Evolutionary conservation across 2,888 invertebrate genomes (phyloP), one percentile per base, ranked within the genome.

Genomic region (Silvanus unidentatus): DNA sequence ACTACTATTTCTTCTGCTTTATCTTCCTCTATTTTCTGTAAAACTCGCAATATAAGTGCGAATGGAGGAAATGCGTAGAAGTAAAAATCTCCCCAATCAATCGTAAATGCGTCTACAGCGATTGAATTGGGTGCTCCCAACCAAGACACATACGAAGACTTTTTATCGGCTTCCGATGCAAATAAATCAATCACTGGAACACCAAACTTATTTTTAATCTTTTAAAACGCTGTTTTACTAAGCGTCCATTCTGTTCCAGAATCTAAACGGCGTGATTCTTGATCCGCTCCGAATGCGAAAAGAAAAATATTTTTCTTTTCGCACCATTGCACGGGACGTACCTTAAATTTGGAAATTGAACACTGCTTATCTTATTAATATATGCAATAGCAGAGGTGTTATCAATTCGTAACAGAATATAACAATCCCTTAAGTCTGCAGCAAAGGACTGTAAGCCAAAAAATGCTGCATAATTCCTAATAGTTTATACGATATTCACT

Each of bases 1-100:
- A 62, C 57, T 5, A 63, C 36, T n/a, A 63, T 55, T 4, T 58
- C 60, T 14, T 38, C 41, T 4, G 63, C 55, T 32, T 48, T 47
- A 29, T 65, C 60, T 1, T 32, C 10, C 2, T n/a, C 12, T 4
- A 34, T 39, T 39, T 44, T 44, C 22, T 35, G 6, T 13, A 44
- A 10, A 10, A 27, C 16, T 30, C 27, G 10, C 3, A 11, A 8
- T n/a, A 37, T 28, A 13, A 50, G n/a, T 4, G 43, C 41, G 9
- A 43, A 40, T 13, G 53, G 52, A 15, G 49, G 55, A 39, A 57
- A 57, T 16, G 53, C 53, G 52, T 57, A 57, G 28, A 54, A 52
- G 11, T 16, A 39, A 12, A 44, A 16, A 15, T 40, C 13, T 15
- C 29, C 22, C 51, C 56, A 56, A 8, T 39, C 38, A 12, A 53